Evolutionary conservation across 2,113 vertebrate species (phyloP).

Genomic region (Passer montanus): DNA sequence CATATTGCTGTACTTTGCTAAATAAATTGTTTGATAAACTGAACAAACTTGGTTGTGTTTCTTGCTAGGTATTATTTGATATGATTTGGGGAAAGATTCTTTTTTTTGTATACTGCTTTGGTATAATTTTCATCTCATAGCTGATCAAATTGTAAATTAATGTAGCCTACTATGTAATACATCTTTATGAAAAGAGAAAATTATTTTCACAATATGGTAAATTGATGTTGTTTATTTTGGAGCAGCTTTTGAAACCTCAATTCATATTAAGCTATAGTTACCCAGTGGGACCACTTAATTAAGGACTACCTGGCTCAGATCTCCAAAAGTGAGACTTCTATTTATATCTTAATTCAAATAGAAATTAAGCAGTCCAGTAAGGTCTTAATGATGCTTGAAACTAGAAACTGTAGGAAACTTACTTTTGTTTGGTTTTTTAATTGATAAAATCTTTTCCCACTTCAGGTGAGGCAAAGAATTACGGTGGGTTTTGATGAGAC

Average conservation of each 20-base stretch:
- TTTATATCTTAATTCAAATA: neutral
- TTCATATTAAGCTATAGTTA: neutral
- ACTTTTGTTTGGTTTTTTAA: neutral
- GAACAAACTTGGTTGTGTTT: conserved; percentile 17
- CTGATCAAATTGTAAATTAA: conserved; percentile 7
- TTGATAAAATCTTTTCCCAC: neutral
- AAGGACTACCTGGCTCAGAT: neutral
- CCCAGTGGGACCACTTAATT: neutral
- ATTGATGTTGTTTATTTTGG: conserved; percentile 4
- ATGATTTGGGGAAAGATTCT: neutral
- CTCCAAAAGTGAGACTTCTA: neutral
- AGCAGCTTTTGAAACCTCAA: neutral
- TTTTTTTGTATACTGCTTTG: neutral
- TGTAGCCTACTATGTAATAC: neutral
- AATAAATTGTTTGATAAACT: conserved; percentile 46
- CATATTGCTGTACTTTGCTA: neutral
- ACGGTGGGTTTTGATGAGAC: neutral
- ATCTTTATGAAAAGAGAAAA: neutral
- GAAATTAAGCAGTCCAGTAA: neutral
- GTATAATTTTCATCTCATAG: neutral
- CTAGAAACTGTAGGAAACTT: neutral
- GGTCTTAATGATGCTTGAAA: neutral
- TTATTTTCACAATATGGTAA: neutral
- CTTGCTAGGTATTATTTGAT: conserved; percentile 8
- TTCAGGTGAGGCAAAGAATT: neutral